Evolutionary conservation across 2,797 vertebrate species (phyloP).

Genomic region (Spondyliosoma cantharus): DNA sequence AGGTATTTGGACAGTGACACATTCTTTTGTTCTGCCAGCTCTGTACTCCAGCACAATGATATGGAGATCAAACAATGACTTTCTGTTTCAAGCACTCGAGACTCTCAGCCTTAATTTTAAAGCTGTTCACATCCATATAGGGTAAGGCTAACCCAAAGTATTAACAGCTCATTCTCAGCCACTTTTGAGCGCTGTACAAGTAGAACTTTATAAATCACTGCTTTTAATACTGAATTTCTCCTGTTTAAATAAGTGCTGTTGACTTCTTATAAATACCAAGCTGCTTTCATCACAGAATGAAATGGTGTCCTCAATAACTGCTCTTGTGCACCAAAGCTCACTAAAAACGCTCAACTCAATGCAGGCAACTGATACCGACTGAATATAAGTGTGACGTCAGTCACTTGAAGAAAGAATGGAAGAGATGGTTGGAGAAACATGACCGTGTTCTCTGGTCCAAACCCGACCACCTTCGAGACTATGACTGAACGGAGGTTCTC

Average conservation of each 20-base stretch:
- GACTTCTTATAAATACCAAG: not conserved
- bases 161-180: no score
- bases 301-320: not conserved
- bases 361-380: not conserved
- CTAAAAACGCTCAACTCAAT: not conserved
- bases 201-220: not conserved
- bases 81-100: not conserved
- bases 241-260: not conserved
- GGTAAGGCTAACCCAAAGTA: no score
- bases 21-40: not conserved
- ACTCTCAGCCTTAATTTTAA: not conserved
- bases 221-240: not conserved
- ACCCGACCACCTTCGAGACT: not conserved
- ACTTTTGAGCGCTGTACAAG: not conserved
- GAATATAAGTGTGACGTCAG: not conserved
- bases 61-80: not conserved
- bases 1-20: slow-evolving; percentile 3
- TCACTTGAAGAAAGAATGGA: not conserved
- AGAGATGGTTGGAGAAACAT: not conserved
- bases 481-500: no score
- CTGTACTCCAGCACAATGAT: not conserved
- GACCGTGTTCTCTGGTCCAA: not conserved
- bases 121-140: not conserved
- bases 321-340: not conserved
- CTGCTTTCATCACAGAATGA: not conserved